A percentile compares a stretch with the other conserved stretches of the same genome.
Conservation (phyloP, 1,140 invertebrate genomes). For the Rhagoletis pomonella region DNA sequence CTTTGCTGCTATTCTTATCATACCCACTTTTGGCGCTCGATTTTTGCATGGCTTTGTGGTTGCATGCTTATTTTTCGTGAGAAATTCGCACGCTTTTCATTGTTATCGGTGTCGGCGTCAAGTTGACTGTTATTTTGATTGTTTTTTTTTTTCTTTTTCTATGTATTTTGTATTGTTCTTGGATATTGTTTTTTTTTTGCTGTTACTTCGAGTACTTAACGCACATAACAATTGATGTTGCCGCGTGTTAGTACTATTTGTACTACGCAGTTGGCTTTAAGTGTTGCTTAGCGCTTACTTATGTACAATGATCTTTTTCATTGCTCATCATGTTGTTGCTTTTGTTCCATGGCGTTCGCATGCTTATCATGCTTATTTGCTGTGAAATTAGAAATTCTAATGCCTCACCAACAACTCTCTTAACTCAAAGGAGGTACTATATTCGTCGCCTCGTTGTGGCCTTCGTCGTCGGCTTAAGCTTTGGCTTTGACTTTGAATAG, state of each 20-base stretch:
- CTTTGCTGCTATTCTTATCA: constrained; percentile 27
- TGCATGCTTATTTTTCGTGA: constrained; percentile 49
- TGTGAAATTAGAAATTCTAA: neutral
- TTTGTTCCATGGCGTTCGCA: neutral
- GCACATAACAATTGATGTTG: neutral
- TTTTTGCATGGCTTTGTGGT: neutral
- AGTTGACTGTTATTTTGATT: constrained; percentile 14
- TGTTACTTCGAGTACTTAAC: neutral
- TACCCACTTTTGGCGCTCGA: constrained; percentile 1
- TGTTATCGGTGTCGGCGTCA: constrained; percentile 50
- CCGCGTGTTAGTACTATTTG: constrained; percentile 6
- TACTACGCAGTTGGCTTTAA: constrained; percentile 11
- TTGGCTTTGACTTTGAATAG: neutral
- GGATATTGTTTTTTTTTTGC: neutral
- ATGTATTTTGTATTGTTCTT: neutral
- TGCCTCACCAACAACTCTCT: neutral
- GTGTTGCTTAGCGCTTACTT: neutral
- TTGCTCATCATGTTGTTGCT: neutral
- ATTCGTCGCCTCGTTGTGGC: no score
- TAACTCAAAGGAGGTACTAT: neutral
- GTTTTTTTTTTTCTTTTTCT: neutral
- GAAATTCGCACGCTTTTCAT: constrained; percentile 49
- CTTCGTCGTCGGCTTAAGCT: neutral
- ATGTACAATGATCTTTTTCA: neutral
- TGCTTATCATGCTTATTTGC: neutral